phyloP scores from a whole-genome alignment of 2,113 vertebrate genomes.

The Seriola dumerili region DNA sequence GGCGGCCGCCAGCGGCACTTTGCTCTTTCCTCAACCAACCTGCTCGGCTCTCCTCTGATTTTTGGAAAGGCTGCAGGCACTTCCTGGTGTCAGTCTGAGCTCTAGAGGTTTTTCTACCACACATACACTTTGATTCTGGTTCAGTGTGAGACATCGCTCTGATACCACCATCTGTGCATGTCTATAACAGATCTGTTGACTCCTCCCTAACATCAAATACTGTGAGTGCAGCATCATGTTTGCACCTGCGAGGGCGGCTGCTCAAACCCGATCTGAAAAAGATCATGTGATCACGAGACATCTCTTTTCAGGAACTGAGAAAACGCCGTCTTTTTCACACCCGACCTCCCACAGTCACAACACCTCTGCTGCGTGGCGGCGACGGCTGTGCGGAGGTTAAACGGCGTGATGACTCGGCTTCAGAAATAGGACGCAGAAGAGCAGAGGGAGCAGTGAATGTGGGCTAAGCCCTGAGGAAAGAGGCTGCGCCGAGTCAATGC shows the following conservation, averaged over 20 bases:
- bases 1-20: neutral
- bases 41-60: neutral
- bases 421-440: slow-evolving; percentile 14
- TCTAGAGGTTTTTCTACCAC: no score
- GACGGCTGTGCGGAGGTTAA: neutral
- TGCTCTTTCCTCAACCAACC: neutral
- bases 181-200: no score
- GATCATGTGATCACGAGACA: neutral
- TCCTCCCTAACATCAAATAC: no score
- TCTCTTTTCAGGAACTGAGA: slow-evolving; percentile 17
- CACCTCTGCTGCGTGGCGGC: neutral
- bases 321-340: neutral
- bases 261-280: neutral
- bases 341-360: neutral
- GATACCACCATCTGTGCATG: neutral
- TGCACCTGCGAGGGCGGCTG: neutral
- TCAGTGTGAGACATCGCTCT: no score
- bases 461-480: slow-evolving; percentile 29
- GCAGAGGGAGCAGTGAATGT: slow-evolving; percentile 20
- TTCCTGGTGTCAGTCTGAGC: slow-evolving; percentile 15
- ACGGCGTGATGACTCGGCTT: neutral
- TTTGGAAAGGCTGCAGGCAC: neutral
- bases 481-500: slow-evolving; percentile 19
- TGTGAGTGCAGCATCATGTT: neutral
- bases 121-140: no score